Evolutionary conservation across 2,888 invertebrate species (phyloP), one percentile per base, ranked within the genome.

Genomic region (Pantelozetes paolii): DNA sequence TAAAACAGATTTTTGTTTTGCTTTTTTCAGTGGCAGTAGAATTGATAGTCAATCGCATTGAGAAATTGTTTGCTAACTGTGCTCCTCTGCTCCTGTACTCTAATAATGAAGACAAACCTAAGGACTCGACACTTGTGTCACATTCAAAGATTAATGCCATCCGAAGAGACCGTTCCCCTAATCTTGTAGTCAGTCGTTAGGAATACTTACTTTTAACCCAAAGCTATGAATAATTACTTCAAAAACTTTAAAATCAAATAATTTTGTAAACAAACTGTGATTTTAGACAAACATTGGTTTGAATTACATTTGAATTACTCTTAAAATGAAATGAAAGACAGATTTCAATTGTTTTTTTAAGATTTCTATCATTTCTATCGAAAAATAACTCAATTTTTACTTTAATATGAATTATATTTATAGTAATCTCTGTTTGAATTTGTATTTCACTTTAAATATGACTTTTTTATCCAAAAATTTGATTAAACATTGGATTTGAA

Each of bases 21-120:
- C 18, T 28, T 59, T 87, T 88, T 89, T 75, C 88, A 95, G 97
- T 97, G 83, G 97, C 97, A 78, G 96, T 97, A 82, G 94, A 95
- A 82, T 86, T 97, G 83, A 96, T 97, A 81, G 96, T 97, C 71
- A 95, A 96, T 84, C 96, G 96, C 83, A 95, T 97, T 82, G 89
- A 92, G 79, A 96, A 96, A 82, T 89, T 94, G 81, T 84, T 95
- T 26, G 71, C 75, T 62, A 76, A 74, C 64, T 76, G 75, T 26
- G 32, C 36, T 18, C 74, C 45, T 28, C 74, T 9, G 9, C 36
- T 36, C 36, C 36, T 48, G 40, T 67, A 11, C 13, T 71, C 20
- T 30, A 48, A 36, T 32, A 45, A 71, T 54, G 45, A 48, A 1
- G 20, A 32, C 28, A 48, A 23, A 15, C 6, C 1, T 48, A 71